Conservation (phyloP, 2,888 invertebrate genomes). For the Melanostoma scalare region DNA sequence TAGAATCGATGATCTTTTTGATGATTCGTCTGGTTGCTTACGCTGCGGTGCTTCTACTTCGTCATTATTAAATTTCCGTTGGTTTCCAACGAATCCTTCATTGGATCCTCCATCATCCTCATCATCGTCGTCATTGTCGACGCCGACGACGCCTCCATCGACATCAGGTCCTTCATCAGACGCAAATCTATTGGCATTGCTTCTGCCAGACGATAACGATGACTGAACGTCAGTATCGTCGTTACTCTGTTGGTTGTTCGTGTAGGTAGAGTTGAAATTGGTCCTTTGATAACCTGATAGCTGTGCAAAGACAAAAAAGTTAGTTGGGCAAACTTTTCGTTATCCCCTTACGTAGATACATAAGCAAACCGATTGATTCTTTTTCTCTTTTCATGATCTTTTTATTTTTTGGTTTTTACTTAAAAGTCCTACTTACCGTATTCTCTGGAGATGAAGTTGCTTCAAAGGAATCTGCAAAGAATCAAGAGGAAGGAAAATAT, state of each 20-base stretch:
- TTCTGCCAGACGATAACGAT: slow-evolving; percentile 74
- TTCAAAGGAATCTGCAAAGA: slow-evolving; percentile 68
- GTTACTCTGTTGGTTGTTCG: slow-evolving; percentile 59
- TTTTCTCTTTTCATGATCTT: too few species aligned
- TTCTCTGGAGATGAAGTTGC: slow-evolving; percentile 55
- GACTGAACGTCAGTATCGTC: slow-evolving; percentile 39
- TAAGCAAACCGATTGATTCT: slow-evolving; percentile 35
- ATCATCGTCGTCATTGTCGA: slow-evolving; percentile 44
- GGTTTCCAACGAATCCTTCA: slow-evolving; percentile 67
- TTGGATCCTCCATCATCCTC: slow-evolving; percentile 63
- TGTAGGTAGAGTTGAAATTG: slow-evolving; percentile 76
- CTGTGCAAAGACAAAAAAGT: slow-evolving; percentile 74
- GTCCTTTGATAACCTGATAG: slow-evolving; percentile 79
- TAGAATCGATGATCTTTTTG: slow-evolving; percentile 50
- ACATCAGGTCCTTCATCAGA: slow-evolving; percentile 43
- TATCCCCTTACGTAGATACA: slow-evolving; percentile 35
- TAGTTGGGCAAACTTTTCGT: slow-evolving; percentile 58
- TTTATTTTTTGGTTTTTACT: slow-evolving; percentile 11
- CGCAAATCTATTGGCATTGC: slow-evolving; percentile 70
- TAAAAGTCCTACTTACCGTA: slow-evolving; percentile 62
- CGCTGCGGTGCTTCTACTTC: slow-evolving; percentile 52
- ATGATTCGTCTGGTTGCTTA: slow-evolving; percentile 46
- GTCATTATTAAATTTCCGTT: slow-evolving; percentile 79
- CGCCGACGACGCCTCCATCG: slow-evolving; percentile 55
- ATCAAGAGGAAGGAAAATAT: slow-evolving; percentile 24